Percentiles rank a stretch among this genome's conserved stretches.
These are phyloP conservation scores for Psix sp. DNA, from an alignment of 1,140 invertebrate genomes.

Conservation along the genomic window DNA sequence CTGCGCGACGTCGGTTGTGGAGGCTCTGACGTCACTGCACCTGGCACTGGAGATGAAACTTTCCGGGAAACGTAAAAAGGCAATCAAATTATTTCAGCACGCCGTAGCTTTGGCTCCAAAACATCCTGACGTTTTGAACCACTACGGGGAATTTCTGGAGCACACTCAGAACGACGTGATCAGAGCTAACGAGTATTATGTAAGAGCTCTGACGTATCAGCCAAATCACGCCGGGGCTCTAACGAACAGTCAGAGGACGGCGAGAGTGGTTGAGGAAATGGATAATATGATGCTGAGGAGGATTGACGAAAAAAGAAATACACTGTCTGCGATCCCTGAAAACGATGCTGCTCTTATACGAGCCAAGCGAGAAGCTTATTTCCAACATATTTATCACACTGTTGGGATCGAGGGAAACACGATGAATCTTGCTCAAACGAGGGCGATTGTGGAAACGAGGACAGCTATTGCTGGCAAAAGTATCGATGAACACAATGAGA, in stretches of 20 bases:
- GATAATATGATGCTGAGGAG: conserved; percentile 87
- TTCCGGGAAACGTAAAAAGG: conserved; percentile 89
- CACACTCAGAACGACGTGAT: conserved; percentile 90
- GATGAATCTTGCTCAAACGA: conserved; percentile 94
- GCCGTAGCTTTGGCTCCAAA: conserved; percentile 92
- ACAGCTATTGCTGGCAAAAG: conserved; percentile 96
- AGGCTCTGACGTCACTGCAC: conserved; percentile 89
- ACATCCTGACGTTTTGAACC: conserved; percentile 93
- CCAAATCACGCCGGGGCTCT: conserved; percentile 90
- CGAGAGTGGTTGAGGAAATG: conserved; percentile 92
- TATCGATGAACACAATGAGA: conserved; percentile 97
- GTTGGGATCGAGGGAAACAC: conserved; percentile 99
- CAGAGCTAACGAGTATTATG: conserved; percentile 89
- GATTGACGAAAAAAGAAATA: conserved; percentile 92
- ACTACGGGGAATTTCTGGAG: conserved; percentile 96
- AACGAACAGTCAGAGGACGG: conserved; percentile 88
- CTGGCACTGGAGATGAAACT: conserved; percentile 90
- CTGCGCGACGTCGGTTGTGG: conserved; percentile 75
- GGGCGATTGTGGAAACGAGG: conserved; percentile 94
- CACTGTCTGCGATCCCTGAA: conserved; percentile 88
- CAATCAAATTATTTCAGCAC: conserved; percentile 92
- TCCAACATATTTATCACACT: conserved; percentile 97
- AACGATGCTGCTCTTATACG: conserved; percentile 86
- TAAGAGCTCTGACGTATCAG: conserved; percentile 86
- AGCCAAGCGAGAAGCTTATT: conserved; percentile 96